Percentiles rank a stretch among this genome's conserved stretches.
Evolutionary conservation across 2,113 vertebrate genomes (phyloP).

Genomic region (Sorex fumeus): DNA sequence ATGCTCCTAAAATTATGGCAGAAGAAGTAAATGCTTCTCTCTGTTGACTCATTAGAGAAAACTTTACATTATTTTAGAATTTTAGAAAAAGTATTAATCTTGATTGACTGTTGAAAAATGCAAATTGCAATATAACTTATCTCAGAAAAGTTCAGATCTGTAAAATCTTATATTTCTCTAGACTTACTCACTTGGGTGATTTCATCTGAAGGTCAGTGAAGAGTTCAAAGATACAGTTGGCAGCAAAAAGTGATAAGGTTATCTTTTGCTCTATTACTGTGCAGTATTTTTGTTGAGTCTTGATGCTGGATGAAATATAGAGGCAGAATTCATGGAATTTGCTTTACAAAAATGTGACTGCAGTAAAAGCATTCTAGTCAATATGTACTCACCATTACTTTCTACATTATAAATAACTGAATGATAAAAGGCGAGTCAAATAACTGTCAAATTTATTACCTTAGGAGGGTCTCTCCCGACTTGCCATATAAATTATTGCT

Average conservation of each 20-base stretch:
- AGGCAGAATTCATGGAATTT: conserved; percentile 37
- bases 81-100: conserved; percentile 14
- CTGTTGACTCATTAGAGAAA: background rate
- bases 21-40: background rate
- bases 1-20: background rate
- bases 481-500: conserved; percentile 65
- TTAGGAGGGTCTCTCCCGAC: background rate
- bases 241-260: conserved; percentile 19
- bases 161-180: conserved; percentile 21
- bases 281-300: background rate
- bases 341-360: conserved; percentile 45
- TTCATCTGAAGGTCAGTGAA: conserved; percentile 58
- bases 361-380: conserved; percentile 47
- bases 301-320: background rate
- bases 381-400: background rate
- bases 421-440: conserved; percentile 55
- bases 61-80: conserved; percentile 13
- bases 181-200: conserved; percentile 44
- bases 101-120: conserved; percentile 31
- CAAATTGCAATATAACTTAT: background rate
- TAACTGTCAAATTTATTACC: conserved; percentile 63
- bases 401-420: conserved; percentile 55
- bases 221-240: conserved; percentile 56
- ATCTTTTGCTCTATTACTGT: background rate
- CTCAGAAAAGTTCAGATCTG: background rate